A percentile compares a stretch with the other conserved stretches of the same genome.
Conservation (phyloP, 2,797 vertebrate genomes). For the Cottoperca gobio region DNA sequence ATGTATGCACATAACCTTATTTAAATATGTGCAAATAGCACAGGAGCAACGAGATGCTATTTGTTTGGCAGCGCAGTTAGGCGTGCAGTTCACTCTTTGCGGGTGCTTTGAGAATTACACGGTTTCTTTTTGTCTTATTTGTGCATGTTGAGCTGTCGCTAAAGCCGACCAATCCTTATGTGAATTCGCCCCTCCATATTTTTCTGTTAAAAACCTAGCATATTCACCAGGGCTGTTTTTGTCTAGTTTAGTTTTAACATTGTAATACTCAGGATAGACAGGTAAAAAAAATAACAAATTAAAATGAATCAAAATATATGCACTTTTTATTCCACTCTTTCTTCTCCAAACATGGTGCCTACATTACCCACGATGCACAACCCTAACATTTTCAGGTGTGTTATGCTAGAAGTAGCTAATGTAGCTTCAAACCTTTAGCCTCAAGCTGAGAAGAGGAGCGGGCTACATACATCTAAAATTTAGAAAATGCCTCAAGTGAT, state of each 20-base stretch:
- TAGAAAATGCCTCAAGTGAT: background rate
- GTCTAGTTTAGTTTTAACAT: background rate
- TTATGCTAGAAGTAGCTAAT: background rate
- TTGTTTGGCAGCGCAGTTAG: too few relatives aligned
- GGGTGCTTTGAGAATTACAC: too few relatives aligned
- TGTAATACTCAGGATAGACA: background rate
- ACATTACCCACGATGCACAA: background rate
- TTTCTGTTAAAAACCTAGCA: background rate
- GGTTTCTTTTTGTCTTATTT: too few relatives aligned
- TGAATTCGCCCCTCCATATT: too few relatives aligned
- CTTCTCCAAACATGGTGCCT: too few relatives aligned
- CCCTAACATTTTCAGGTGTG: background rate
- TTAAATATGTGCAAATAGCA: too few relatives aligned
- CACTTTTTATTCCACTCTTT: background rate
- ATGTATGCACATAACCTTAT: too few relatives aligned
- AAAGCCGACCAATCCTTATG: too few relatives aligned
- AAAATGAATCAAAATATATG: background rate
- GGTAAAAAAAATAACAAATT: background rate
- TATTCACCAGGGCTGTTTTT: background rate
- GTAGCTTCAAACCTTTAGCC: background rate
- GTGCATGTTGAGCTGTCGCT: too few relatives aligned
- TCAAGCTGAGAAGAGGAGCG: background rate
- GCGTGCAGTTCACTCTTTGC: too few relatives aligned
- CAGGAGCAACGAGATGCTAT: too few relatives aligned
- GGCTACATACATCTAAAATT: background rate